Base-by-base conservation (phyloP, 2,888 invertebrate species). In the Gasteruption jaculator region DNA sequence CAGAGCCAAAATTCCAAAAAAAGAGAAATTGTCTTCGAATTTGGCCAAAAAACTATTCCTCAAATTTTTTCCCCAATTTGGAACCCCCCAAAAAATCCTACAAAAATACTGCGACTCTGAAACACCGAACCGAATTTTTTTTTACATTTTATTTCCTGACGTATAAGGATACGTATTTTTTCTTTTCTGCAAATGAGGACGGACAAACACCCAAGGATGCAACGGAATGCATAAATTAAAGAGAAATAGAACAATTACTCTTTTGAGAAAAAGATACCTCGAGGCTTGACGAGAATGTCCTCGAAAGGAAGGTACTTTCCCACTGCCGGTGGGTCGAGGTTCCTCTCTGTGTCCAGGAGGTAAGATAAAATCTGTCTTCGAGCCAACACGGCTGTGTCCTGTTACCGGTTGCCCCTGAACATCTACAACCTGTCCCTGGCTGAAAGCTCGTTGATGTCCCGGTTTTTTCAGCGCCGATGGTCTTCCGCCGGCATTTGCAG, bases 221-320 rank as follows among this genome's bases (percentile, higher is more conserved):
- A n/a, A n/a, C n/a, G n/a, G n/a, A 30, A n/a, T 27, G 18, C 4
- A 30, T 37, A 10, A 10, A 16, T 18, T 25, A 19, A 24, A 35
- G 24, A 35, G 20, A 27, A 12, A n/a, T 5, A 12, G 4, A 11
- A 12, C 26, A 26, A n/a, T 26, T 26, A 26, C 12, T 26, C 11
- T 11, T 26, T 26, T 5, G n/a, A 14, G 29, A 31, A 21, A 15
- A 38, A 34, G 21, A 14, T 51, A 68, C 68, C 90, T 81, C 10
- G 90, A 90, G 2, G 90, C 89, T 71, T 89, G 90, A n/a, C 91
- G 80, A 4, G 89, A 87, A 71, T 90, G 89, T 3, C 86, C 83
- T 41, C 79, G 78, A 27, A 73, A 75, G 3, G 76, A 74, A 60
- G 72, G 58, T 25, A 76, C 73, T 49, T 71, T 74, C 2, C 74